Evolutionary conservation across 2,888 invertebrate genomes (phyloP).

Genomic region (Saturnia pavonia): DNA sequence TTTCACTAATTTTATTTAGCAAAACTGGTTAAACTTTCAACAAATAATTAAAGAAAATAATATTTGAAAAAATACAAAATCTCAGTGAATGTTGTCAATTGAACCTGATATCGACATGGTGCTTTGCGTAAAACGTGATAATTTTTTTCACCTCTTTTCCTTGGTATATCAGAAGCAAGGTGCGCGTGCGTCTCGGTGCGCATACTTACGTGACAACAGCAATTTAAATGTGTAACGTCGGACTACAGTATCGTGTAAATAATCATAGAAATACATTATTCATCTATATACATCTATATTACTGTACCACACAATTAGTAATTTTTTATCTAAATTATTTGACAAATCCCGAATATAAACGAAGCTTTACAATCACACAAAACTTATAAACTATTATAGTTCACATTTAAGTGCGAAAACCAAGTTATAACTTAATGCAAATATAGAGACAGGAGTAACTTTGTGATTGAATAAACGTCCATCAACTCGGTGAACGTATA

Average conservation of each 20-base stretch:
- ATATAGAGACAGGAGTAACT: neutral
- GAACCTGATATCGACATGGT: neutral
- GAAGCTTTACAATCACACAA: neutral
- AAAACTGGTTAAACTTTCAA: too few species aligned
- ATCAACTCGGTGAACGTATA: neutral
- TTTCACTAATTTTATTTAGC: too few species aligned
- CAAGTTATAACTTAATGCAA: neutral
- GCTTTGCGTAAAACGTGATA: neutral
- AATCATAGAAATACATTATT: neutral
- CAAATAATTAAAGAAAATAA: neutral
- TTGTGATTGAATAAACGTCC: neutral
- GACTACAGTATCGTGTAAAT: neutral
- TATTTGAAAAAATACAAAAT: neutral
- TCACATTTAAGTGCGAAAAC: neutral
- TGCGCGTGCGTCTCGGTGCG: neutral
- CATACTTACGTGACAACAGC: neutral
- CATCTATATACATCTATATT: conserved; percentile 1
- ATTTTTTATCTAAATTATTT: neutral
- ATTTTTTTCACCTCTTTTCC: neutral
- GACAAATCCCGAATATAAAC: neutral
- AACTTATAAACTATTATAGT: neutral
- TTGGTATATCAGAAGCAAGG: neutral
- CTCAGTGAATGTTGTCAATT: neutral
- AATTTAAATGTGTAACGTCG: neutral
- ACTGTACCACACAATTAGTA: neutral